Percentiles rank a stretch among this genome's conserved stretches.
Evolutionary conservation across 2,797 vertebrate genomes (phyloP).

Genomic region (Pelodytes ibericus): DNA sequence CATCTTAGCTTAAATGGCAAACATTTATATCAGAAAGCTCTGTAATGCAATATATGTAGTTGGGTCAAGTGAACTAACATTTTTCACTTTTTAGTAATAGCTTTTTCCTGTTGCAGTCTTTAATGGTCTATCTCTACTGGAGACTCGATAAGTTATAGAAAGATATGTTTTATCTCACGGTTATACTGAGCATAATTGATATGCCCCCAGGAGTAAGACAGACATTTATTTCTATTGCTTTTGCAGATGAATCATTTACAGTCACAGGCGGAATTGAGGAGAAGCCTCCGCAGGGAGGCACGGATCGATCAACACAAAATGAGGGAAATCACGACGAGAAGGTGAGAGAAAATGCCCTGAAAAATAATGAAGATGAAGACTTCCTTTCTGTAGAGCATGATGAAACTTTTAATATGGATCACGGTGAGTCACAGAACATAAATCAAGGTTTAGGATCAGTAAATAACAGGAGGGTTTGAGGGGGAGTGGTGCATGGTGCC

Average conservation of each 20-base stretch:
- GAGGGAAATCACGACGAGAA: slow-evolving; percentile 58
- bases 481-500: no score
- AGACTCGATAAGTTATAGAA: not conserved
- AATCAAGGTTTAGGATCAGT: not conserved
- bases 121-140: not conserved
- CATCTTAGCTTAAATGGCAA: not conserved
- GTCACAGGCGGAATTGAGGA: slow-evolving; percentile 67
- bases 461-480: no score
- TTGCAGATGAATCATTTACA: slow-evolving; percentile 61
- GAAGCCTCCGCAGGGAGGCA: slow-evolving; percentile 63
- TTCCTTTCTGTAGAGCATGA: slow-evolving; percentile 54
- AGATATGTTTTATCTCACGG: not conserved
- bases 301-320: slow-evolving; percentile 62
- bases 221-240: not conserved
- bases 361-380: slow-evolving; percentile 36
- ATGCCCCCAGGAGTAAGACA: slow-evolving; percentile 10
- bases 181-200: not conserved
- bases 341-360: slow-evolving; percentile 45
- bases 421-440: slow-evolving; percentile 60
- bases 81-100: not conserved
- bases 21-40: not conserved
- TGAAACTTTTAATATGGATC: slow-evolving; percentile 48
- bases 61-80: not conserved
- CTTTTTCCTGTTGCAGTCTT: not conserved
- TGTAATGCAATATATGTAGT: not conserved